Evolutionary conservation across 2,888 invertebrate genomes (phyloP), one percentile per base, ranked within the genome.

Genomic region (Craniophora ligustri): DNA sequence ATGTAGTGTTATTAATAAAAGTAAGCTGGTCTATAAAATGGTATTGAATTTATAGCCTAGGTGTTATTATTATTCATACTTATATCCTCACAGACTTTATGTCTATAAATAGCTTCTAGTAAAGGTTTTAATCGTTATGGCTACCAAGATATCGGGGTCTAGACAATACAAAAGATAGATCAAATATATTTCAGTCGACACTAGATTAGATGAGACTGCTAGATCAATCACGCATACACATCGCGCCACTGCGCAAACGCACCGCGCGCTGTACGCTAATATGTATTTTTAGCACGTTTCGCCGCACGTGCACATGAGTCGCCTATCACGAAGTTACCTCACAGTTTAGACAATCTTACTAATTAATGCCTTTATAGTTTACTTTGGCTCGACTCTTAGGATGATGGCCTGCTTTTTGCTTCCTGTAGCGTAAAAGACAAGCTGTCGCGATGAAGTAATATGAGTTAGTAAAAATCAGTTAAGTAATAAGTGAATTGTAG

Each of bases 221-320:
- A 38, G 44, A 41, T 48, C 67, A 44, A 34, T 41, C 23, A 48
- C 32, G 14, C 32, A 28, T 26, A 26, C 40, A 40, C 41, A 28
- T 38, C 67, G 47, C 26, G 26, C n/a, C 26, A 5, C 30, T 34
- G 51, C 47, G 58, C 58, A 47, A 39, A 54, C 54, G 30, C 58
- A 42, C 39, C 57, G 18, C 44, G 34, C 16, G 34, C 51, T 30
- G 23, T 42, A 44, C 42, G 63, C 42, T 49, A 41, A 39, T 62
- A 53, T 45, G 23, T 67, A 69, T 59, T 72, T 70, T 72, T 67
- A 65, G 65, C 65, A 67, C 75, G 72, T 56, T 67, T 59, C 35
- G 42, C 19, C 23, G 36, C 68, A 69, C 53, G 72, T 67, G 72
- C 40, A 38, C 49, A 26, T 18, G 14, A 26, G 26, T 39, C 53